These are phyloP conservation scores for Ammospiza caudacuta DNA, from an alignment of 2,113 vertebrate species.

Conservation along the genomic window DNA sequence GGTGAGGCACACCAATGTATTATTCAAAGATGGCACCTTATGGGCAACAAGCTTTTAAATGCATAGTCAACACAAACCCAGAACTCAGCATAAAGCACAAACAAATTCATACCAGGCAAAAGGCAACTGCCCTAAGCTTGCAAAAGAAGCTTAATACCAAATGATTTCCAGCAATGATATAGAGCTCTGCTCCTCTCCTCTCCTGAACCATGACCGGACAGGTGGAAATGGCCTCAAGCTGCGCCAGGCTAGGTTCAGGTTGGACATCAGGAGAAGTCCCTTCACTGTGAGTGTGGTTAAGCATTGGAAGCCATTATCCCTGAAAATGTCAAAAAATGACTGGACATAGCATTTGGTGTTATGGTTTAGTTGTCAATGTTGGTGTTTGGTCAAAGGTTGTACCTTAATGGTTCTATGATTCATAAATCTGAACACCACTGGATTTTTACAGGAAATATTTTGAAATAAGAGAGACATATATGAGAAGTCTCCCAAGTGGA, in stretches of 20 bases:
- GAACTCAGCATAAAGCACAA: background rate
- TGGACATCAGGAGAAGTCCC: background rate
- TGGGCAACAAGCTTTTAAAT: background rate
- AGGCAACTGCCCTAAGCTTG: background rate
- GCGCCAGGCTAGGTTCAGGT: background rate
- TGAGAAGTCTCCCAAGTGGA: background rate
- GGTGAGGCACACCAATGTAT: constrained; percentile 9
- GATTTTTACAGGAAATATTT: background rate
- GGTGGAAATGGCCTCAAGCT: background rate
- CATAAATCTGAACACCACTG: background rate
- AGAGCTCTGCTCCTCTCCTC: background rate
- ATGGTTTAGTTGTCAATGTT: background rate
- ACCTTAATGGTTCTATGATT: background rate
- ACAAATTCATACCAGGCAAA: background rate
- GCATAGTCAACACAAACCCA: constrained; percentile 1
- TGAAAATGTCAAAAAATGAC: background rate
- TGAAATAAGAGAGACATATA: background rate
- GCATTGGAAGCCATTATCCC: background rate
- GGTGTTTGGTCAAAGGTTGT: fast-evolving
- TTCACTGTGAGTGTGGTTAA: background rate
- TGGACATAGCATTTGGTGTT: background rate
- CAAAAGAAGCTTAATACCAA: background rate
- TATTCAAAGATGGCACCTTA: constrained; percentile 52
- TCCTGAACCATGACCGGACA: background rate
- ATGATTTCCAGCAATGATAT: background rate